Base-by-base conservation (phyloP, 2,113 vertebrate species). In the Brachirus orientalis region DNA sequence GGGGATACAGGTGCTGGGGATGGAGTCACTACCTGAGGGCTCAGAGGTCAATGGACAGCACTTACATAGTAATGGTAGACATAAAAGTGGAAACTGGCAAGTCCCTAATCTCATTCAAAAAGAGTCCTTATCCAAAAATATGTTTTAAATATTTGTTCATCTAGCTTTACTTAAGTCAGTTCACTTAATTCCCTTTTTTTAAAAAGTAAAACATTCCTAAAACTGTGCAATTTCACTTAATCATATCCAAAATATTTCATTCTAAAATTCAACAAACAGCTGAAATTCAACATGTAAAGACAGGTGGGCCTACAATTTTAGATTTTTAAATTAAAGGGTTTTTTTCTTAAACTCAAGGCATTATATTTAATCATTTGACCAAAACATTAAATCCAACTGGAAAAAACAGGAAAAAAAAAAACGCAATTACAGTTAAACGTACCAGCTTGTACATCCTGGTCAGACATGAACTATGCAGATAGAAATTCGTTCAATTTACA, bases 161-260 rank as follows among this genome's bases (percentile, higher is more conserved):
- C 57, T 77, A 81, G 75, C 70, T 53, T 61, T 75, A 58, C 54
- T 48, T 0, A 20, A 33, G 57, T 79, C 38, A 6, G 61, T 66
- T 69, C 59, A n/a, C n/a, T n/a, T n/a, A n/a, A n/a, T n/a, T n/a
- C 50, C 6, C 70, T 67, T 66, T 69, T 77, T 79, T 53, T 8
- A 43, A 84, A 74, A 66, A 65, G 43, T 63, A 56, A 72, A 85
- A 75, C 63, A n/a, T 57, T 62, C 57, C 19, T 56, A 40, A 81
- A 82, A 78, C 59, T 79, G 86, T 88, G 87, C 90, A 88, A 82
- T 67, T 82, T 79, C 60, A 74, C 63, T 73, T 37, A 8, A 14
- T 73, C 20, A 46, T 76, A 80, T 86, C 83, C 57, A 88, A 87
- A 89, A 89, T 90, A 88, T 70, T 63, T 84, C 6, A 75, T 77